Evolutionary conservation across 2,113 vertebrate species (phyloP).

Genomic region (Phyllopteryx taeniolatus): DNA sequence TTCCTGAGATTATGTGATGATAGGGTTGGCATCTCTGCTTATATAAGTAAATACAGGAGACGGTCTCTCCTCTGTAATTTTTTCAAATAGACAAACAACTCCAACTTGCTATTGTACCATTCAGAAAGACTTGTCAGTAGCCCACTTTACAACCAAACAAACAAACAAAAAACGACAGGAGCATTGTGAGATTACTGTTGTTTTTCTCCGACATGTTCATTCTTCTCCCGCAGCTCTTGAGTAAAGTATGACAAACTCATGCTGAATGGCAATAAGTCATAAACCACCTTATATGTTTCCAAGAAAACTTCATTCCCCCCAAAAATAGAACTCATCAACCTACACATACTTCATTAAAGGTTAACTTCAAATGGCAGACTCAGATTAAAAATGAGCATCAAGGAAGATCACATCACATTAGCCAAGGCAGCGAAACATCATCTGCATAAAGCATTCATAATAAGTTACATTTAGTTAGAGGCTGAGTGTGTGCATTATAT

Average conservation of each 20-base stretch:
- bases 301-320: conserved; percentile 23
- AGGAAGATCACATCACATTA: conserved; percentile 35
- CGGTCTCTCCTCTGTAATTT: neutral
- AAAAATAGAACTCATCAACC: conserved; percentile 14
- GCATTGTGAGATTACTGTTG: conserved; percentile 58
- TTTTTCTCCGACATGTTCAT: conserved; percentile 27
- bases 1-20: too few relatives aligned
- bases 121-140: conserved; percentile 52
- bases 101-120: neutral
- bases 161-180: conserved; percentile 11
- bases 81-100: neutral
- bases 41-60: neutral
- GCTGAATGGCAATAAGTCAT: conserved; percentile 16
- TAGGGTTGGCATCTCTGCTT: neutral
- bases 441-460: conserved; percentile 6
- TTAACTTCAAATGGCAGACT: conserved; percentile 26
- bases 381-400: conserved; percentile 31
- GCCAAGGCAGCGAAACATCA: conserved; percentile 7
- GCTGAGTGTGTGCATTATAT: neutral
- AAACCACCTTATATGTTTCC: conserved; percentile 16
- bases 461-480: conserved; percentile 12
- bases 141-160: conserved; percentile 44
- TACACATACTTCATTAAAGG: conserved; percentile 13
- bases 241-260: conserved; percentile 18
- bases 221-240: neutral